These are phyloP conservation scores for Molossus molossus DNA, from an alignment of 2,797 vertebrate species.

Conservation along the genomic window DNA sequence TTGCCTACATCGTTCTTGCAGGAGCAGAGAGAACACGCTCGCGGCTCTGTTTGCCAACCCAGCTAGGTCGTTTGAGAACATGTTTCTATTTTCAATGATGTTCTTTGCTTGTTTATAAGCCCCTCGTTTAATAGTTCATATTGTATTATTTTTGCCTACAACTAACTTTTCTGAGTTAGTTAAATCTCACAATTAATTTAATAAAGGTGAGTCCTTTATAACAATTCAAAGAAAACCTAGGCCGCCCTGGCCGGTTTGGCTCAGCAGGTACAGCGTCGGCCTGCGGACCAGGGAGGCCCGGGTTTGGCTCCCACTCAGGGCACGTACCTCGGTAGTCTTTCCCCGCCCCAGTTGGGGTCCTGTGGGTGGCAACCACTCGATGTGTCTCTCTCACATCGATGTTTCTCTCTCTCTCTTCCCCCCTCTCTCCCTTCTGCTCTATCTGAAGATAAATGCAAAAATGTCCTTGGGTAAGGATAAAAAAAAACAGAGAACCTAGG, in stretches of 20 bases:
- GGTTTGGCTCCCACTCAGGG: no score
- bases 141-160: slow-evolving; percentile 86
- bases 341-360: no score
- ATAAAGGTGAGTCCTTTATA: slow-evolving; percentile 81
- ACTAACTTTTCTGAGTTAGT: slow-evolving; percentile 83
- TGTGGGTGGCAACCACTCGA: no score
- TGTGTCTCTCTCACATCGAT: no score
- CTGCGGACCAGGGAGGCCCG: no score
- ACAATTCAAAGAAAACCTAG: slow-evolving; percentile 77
- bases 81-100: slow-evolving; percentile 53
- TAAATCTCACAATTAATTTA: slow-evolving; percentile 85
- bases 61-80: slow-evolving; percentile 6
- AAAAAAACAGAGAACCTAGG: slow-evolving; percentile 12
- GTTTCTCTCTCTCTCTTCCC: no score
- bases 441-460: no score
- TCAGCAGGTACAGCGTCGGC: no score
- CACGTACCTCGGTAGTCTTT: no score
- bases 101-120: slow-evolving; percentile 80
- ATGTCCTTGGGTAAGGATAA: no score
- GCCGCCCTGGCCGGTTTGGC: no score
- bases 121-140: slow-evolving; percentile 84
- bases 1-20: not conserved
- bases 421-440: no score
- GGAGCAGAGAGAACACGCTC: not conserved
- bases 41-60: not conserved